Evolutionary conservation across 1,140 invertebrate species (phyloP).

Genomic region (Aphis craccivora): DNA sequence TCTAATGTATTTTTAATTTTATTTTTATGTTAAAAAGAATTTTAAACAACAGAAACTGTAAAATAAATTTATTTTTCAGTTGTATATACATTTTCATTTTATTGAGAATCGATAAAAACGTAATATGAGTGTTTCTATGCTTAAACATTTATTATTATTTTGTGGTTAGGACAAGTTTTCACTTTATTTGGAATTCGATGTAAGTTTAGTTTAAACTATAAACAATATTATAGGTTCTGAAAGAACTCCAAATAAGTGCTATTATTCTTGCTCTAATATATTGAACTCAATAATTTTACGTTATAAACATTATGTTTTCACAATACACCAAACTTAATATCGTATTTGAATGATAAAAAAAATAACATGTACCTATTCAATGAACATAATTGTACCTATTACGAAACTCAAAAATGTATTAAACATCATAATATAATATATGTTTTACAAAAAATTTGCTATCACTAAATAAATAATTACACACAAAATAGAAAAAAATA

Average conservation of each 20-base stretch:
- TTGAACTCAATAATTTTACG: too few species aligned
- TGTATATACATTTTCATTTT: neutral
- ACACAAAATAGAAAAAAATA: neutral
- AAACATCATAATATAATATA: neutral
- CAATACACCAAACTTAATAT: neutral
- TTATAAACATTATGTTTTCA: too few species aligned
- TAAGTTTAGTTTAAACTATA: neutral
- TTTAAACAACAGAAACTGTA: neutral
- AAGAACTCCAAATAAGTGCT: too few species aligned
- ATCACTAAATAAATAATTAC: too few species aligned
- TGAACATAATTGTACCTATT: neutral
- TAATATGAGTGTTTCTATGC: neutral
- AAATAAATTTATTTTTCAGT: neutral
- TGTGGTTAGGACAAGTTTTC: neutral
- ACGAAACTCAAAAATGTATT: neutral
- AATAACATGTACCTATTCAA: too few species aligned
- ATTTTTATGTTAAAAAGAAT: too few species aligned
- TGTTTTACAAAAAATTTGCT: too few species aligned
- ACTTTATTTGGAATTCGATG: neutral
- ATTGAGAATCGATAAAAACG: neutral
- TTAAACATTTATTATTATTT: neutral
- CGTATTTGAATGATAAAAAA: neutral
- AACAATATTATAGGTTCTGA: neutral
- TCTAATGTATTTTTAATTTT: too few species aligned
- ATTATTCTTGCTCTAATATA: too few species aligned